Base-by-base conservation (phyloP, 2,113 vertebrate species). In the Psittacula cyanocephala region DNA sequence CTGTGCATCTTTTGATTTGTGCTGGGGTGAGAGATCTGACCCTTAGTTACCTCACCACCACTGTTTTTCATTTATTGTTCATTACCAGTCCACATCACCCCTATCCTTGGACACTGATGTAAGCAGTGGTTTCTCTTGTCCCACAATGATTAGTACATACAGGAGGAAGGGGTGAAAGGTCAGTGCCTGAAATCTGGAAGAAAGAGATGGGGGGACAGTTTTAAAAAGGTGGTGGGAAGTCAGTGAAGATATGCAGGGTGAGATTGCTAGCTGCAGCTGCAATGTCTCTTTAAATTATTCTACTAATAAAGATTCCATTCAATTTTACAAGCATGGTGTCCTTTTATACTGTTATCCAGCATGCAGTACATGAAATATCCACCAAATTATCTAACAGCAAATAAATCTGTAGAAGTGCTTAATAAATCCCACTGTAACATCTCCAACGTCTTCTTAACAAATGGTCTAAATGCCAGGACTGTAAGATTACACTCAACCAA, bases 361-460 rank as follows among this genome's bases (percentile, higher is more conserved):
- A 47, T 35, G 50, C 47, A 88, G 80, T 71, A 72, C 57, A 52
- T 82, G 94, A 94, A 94, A 85, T 49, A 72, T 79, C 57, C 57
- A 95, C 69, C 29, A 70, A 89, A 89, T 95, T 93, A 87, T 79
- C 94, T 89, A 92, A 87, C 43, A 85, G 84, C 50, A 95, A 89
- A 95, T 92, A 95, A 95, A 95, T 92, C 83, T 79, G 41, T 47
- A 89, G 50, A 95, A 95, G 31, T 72, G 67, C 19, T 57, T 89
- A 82, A 94, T 92, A 94, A 95, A 96, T 96, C 53, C 49, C 44
- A 57, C 62, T 80, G 67, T 65, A 85, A 72, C 57, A 43, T 65
- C 41, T 91, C 89, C 81, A 94, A 65, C 29, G 85, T 41, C 55
- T 74, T 80, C 75, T 78, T 81, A 87, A 95, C 44, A 92, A 95